Conservation (phyloP, 1,140 invertebrate species). For the Calephelis virginiensis region DNA sequence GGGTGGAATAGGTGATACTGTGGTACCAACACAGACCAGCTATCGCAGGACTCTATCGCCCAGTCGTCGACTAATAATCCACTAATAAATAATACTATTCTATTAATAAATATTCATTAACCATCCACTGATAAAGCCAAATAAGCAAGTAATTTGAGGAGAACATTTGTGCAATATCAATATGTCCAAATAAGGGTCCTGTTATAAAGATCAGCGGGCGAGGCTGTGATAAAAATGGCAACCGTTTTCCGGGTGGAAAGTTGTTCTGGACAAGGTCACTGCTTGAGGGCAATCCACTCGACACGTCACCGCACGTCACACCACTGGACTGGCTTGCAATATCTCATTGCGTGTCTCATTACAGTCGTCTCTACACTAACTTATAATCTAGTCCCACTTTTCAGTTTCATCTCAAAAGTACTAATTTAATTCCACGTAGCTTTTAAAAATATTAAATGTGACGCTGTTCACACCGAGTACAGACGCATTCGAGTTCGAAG, state of each 20-base stretch:
- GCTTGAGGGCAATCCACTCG: constrained; percentile 33
- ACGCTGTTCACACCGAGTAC: too few relatives aligned
- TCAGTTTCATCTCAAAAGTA: too few relatives aligned
- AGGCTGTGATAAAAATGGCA: constrained; percentile 46
- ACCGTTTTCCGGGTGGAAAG: constrained; percentile 62
- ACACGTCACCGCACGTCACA: constrained; percentile 27
- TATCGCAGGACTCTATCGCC: too few relatives aligned
- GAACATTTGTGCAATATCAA: constrained; percentile 20
- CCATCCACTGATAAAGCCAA: not conserved
- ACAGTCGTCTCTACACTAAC: not conserved
- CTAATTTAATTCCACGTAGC: too few relatives aligned
- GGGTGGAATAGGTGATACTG: too few relatives aligned
- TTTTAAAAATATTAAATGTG: too few relatives aligned
- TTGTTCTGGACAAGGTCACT: constrained; percentile 58
- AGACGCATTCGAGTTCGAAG: too few relatives aligned
- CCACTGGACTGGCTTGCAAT: constrained; percentile 1
- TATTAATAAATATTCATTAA: too few relatives aligned
- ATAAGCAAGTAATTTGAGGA: not conserved
- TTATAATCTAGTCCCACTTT: too few relatives aligned
- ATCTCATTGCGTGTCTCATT: not conserved
- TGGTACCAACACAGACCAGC: too few relatives aligned
- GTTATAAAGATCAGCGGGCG: constrained; percentile 30
- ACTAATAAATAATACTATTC: too few relatives aligned
- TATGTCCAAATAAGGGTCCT: constrained; percentile 43
- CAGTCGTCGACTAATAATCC: too few relatives aligned